Evolutionary conservation across 2,113 vertebrate genomes (phyloP).

Genomic region (Nicator chloris): DNA sequence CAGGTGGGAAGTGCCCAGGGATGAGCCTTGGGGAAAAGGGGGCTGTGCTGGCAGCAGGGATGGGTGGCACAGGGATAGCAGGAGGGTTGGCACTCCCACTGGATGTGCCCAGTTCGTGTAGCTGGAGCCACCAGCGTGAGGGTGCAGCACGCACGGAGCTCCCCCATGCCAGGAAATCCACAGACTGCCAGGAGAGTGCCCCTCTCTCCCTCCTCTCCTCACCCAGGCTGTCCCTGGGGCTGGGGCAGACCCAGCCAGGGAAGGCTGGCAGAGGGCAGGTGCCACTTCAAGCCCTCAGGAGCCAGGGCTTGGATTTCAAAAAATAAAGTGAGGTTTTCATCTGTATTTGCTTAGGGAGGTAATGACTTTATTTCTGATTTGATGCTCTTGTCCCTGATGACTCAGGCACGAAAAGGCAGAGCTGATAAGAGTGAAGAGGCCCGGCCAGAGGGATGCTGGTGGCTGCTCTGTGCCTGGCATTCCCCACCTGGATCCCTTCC

Average conservation of each 20-base stretch:
- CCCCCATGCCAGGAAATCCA: fast-evolving
- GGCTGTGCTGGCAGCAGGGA: background rate
- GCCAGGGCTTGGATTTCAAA: background rate
- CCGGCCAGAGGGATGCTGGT: background rate
- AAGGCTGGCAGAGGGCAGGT: background rate
- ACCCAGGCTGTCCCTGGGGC: fast-evolving
- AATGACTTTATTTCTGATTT: conserved; percentile 32
- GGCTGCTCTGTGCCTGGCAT: background rate
- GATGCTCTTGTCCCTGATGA: background rate
- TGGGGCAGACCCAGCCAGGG: background rate
- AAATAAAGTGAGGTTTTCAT: background rate
- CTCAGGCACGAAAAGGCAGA: background rate
- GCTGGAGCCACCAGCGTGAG: background rate
- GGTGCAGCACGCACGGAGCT: fast-evolving
- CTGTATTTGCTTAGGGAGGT: background rate
- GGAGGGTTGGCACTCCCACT: fast-evolving
- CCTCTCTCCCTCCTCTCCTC: background rate
- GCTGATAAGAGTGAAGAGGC: conserved; percentile 39
- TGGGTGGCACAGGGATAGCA: background rate
- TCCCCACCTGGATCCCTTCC: conserved; percentile 2
- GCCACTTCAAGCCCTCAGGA: background rate
- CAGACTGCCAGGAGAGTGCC: fast-evolving
- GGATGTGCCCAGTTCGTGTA: background rate
- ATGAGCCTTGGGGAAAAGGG: background rate
- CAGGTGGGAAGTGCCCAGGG: background rate